Base-by-base conservation (phyloP, 2,113 vertebrate species). In the Galeopterus variegatus region DNA sequence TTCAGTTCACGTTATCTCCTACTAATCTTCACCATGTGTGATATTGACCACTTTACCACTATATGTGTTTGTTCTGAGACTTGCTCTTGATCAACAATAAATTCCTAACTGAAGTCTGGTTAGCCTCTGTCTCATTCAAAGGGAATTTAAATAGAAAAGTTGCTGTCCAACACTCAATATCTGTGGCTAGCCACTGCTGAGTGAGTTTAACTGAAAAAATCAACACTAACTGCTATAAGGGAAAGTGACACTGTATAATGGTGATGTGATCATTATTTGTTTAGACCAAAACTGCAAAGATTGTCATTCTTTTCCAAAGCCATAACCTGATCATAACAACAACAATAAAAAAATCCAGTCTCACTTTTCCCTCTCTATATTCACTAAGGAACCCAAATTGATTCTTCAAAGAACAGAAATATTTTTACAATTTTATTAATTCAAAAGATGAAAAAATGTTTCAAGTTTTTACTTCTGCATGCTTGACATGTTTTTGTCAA, bases 51-150 rank as follows among this genome's bases (percentile, higher is more conserved):
- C 19, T 96, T 70, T 54, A 26, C 50, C 56, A 1, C 18, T 45
- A 52, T 36, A 75, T 58, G 33, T 36, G 79, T 64, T 95, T 95
- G 31, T 95, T 87, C 31, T 12, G 7, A 73, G 28, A 52, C 28
- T 76, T 81, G 5, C 9, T 82, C 50, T 60, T 58, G n/a, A 89
- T 91, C 93, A 97, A 96, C 93, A 96, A 54, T 88, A 82, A 90
- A 93, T 85, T 95, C 13, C 69, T 72, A 85, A 75, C 60, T 88
- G 28, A 93, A 28, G n/a, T 70, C 84, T 95, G 17, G 9, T 62
- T 94, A 90, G 24, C 17, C 7, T 96, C 24, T 73, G 19, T 45
- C 3, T 95, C 58, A 90, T 79, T 69, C n/a, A 67, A 92, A 80
- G 75, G 95, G 8, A 70, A 93, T 73, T 96, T 93, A 90, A 90